Base-by-base conservation (phyloP, 2,888 invertebrate genomes). In the Uropetala carovei region DNA sequence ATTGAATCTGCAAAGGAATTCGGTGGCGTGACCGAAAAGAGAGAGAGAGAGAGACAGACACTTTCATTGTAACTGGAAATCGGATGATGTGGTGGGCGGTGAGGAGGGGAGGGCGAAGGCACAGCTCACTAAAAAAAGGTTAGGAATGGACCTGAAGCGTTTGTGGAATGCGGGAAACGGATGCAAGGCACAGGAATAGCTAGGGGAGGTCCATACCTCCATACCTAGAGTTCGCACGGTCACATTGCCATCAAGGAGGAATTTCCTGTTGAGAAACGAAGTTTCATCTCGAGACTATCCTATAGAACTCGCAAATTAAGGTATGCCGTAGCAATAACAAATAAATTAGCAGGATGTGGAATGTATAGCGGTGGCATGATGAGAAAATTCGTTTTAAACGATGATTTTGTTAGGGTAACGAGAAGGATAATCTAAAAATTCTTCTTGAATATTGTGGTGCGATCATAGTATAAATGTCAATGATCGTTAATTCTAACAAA, bases 201-300 rank as follows among this genome's bases (percentile, higher is more conserved):
- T 27, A 27, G 27, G 13, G 13, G 27, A 27, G 27, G 75, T 9
- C 27, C 75, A 75, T 75, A 11, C 75, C 27, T 22, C 43, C 43
- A 43, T 43, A 43, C 43, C 43, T 75, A 75, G 0, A 27, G 75
- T 27, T 75, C 27, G 75, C 18, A 22, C 27, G 75, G 22, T 27
- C 22, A 43, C 56, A 57, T 18, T 83, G 56, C 18, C 83, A 83
- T 43, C 89, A 68, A n/a, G 56, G 30, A 68, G 64, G 89, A 27
- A 89, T 89, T 89, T 89, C 89, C 89, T 89, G 89, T 43, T 64
- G 64, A 30, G n/a, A 68, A 30, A 56, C 14, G 18, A 30, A 27
- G 11, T 18, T 75, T 18, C 13, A 75, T 27, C 13, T 7, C 27
- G 11, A 75, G 22, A 22, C 75, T 27, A 27, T 75, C 75, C 22